A percentile compares a stretch with the other conserved stretches of the same genome.
Conservation (phyloP, 2,888 invertebrate species). For the Platypus cylindrus region DNA sequence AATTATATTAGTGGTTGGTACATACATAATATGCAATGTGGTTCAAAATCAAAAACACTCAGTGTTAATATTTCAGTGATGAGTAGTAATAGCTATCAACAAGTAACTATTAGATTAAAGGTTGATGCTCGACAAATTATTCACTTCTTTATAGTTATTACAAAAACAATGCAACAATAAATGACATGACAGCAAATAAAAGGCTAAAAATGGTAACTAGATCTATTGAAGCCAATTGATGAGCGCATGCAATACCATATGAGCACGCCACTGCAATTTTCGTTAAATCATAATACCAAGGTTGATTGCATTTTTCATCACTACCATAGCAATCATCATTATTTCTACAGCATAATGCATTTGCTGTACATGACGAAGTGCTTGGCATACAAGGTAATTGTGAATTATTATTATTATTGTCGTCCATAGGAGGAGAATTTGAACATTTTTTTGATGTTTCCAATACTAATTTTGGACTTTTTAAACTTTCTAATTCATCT, state of each 20-base stretch:
- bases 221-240: slow-evolving; percentile 60
- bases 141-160: slow-evolving; percentile 2
- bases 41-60: too few relatives aligned
- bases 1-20: too few relatives aligned
- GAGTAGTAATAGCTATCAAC: too few relatives aligned
- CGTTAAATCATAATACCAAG: slow-evolving; percentile 47
- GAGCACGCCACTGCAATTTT: slow-evolving; percentile 65
- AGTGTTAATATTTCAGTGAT: too few relatives aligned
- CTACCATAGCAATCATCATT: slow-evolving; percentile 2
- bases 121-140: neutral
- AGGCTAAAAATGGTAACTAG: slow-evolving; percentile 62
- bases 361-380: slow-evolving; percentile 3
- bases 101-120: too few relatives aligned
- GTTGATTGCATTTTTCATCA: slow-evolving; percentile 2
- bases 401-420: slow-evolving; percentile 1
- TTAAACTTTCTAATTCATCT: slow-evolving; percentile 22
- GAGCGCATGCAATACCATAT: slow-evolving; percentile 58
- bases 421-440: too few relatives aligned
- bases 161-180: slow-evolving; percentile 49
- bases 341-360: slow-evolving; percentile 3
- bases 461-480: slow-evolving; percentile 31
- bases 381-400: neutral
- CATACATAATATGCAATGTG: too few relatives aligned
- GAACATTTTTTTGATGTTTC: slow-evolving; percentile 21
- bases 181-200: slow-evolving; percentile 59